Evolutionary conservation across 2,888 invertebrate species (phyloP), one percentile per base, ranked within the genome.

Genomic region (Himalopsyche anomala): DNA sequence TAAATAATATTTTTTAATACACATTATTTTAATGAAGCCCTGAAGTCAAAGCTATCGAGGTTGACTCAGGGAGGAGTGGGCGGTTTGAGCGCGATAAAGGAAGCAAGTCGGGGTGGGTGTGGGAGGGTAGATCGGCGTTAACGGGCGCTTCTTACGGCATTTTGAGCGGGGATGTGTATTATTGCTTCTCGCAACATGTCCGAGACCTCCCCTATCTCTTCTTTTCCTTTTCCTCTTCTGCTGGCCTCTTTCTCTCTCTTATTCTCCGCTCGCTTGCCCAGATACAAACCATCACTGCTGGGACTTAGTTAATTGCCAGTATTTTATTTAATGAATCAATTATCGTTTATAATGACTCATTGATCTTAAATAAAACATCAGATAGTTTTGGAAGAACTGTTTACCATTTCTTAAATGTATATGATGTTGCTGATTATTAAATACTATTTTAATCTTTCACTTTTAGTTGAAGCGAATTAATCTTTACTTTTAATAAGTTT

Each of bases 171-270:
- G 86, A 86, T 86, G 74, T 87, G 86, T 87, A 87, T 74, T 74
- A 74, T 84, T 80, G 85, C 85, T 85, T 79, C 81, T 85, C 84
- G 85, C 85, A 84, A 84, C 85, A 85, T 82, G 87, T 86, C 84
- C 86, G 86, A 82, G 83, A 82, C 84, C 85, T 56, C 84, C 80
- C 42, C 80, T 38, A 81, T 55, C 54, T 55, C 81, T 38, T 19
- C 81, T 55, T 36, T 55, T 80, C 80, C 80, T 80, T 51, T 80
- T 80, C 42, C 80, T 45, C 74, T 36, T 38, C 36, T 74, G 11
- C 74, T 74, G 8, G 74, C 36, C 74, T 36, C 28, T 36, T 74
- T 11, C 74, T 36, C 74, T 36, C 74, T 74, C 74, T 74, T 74
- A 28, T 74, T 74, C 74, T 74, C 19, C 12, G 74, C 12, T 36